Evolutionary conservation across 2,113 vertebrate genomes (phyloP), one percentile per base, ranked within the genome.

Genomic region (Macrotus californicus): DNA sequence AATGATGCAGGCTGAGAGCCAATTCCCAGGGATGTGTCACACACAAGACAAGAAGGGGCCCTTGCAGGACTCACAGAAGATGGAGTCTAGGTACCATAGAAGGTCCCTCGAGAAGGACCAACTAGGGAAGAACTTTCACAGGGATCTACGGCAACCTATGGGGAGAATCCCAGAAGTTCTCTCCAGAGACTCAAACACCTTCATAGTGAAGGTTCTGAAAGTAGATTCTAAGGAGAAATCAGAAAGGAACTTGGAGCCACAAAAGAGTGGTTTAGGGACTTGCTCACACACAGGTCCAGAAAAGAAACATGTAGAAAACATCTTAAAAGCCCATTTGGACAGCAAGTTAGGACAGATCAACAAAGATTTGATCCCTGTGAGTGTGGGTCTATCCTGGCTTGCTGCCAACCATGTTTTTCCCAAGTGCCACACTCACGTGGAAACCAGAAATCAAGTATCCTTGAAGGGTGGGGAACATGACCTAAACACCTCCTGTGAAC

Each of bases 381-480:
- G 18, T 0, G 43, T 83, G 19, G 7, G 0, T 2, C 31, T 0
- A 4, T 87, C 85, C n/a, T 39, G 39, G 85, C 70, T 92, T 70
- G 3, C 64, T 2, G 13, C 52, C n/a, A 56, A 3, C 3, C 5
- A 1, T 21, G 22, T 1, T 50, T 29, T 36, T 34, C 22, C 54
- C 21, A 21, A 24, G 41, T 18, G 1, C 7, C 15, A 13, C 7
- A 34, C 13, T 22, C 8, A 19, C 1, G 15, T 0, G 6, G 31
- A 66, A 9, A 2, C 6, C 10, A 75, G 24, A 24, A 73, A 75
- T 4, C 36, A 0, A 8, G n/a, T 7, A 26, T 0, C 43, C 36
- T 16, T 2, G 2, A 52, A 89, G 16, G 3, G 5, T 2, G 16
- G 0, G 50, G 14, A 41, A 19, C 14, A 1, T 21, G 0, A 0